Percentiles rank a stretch among this genome's conserved stretches.
phyloP scores from a whole-genome alignment of 2,797 vertebrate genomes.

The Numenius phaeopus region DNA sequence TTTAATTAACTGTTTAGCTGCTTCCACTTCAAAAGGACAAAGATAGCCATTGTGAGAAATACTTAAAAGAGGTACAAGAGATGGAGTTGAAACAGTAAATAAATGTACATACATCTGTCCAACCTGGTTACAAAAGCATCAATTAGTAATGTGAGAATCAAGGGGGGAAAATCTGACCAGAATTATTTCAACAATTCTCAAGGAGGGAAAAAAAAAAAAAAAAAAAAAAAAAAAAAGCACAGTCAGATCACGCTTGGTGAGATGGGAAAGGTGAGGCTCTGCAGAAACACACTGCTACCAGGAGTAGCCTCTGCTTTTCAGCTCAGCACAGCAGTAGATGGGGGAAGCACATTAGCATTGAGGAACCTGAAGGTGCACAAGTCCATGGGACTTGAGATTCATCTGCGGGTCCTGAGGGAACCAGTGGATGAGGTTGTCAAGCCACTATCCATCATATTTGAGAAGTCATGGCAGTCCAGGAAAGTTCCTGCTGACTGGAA shows the following conservation, averaged over 20 bases:
- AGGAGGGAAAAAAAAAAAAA: neutral
- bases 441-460: neutral
- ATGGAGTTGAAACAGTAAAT: neutral
- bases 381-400: neutral
- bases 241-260: accelerated
- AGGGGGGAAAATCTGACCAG: neutral
- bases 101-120: no score
- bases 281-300: neutral
- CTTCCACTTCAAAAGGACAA: neutral
- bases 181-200: neutral
- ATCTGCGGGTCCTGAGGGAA: neutral
- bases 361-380: neutral
- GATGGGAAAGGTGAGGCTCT: neutral
- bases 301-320: neutral
- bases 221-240: neutral
- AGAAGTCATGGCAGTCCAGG: neutral
- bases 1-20: neutral
- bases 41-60: neutral
- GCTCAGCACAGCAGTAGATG: neutral
- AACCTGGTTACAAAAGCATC: neutral
- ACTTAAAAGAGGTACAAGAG: neutral
- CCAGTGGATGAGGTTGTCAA: neutral
- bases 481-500: neutral
- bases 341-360: neutral
- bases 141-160: neutral